phyloP scores from a whole-genome alignment of 2,797 vertebrate genomes.

The Holocentrus rufus region DNA sequence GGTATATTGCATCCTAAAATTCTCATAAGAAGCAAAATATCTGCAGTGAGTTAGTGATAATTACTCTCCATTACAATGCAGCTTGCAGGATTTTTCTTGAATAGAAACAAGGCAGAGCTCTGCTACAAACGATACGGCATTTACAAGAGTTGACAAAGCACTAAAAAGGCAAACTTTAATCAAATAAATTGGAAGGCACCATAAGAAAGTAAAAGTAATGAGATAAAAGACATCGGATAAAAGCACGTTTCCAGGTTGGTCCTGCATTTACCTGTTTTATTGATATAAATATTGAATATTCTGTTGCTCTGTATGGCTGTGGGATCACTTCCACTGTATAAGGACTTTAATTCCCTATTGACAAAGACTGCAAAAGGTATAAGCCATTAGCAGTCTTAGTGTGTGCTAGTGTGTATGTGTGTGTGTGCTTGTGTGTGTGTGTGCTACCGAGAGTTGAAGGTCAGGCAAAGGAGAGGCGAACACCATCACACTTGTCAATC shows the following conservation, averaged over 20 bases:
- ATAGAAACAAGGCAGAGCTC: no score
- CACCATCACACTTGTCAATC: constrained; percentile 74
- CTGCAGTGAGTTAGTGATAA: no score
- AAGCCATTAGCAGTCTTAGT: constrained; percentile 71
- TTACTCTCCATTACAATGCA: no score
- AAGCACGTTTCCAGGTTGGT: no score
- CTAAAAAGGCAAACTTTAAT: no score
- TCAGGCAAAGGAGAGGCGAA: constrained; percentile 73
- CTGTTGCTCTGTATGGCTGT: background rate
- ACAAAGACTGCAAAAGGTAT: constrained; percentile 52
- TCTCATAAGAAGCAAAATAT: no score
- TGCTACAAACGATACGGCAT: no score
- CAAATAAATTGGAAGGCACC: background rate
- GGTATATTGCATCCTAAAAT: no score
- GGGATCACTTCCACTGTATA: constrained; percentile 28
- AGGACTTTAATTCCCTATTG: constrained; percentile 55
- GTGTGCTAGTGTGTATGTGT: constrained; percentile 36
- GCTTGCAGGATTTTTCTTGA: no score
- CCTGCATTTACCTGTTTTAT: constrained; percentile 29
- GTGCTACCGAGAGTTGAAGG: constrained; percentile 71
- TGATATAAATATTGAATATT: constrained; percentile 35
- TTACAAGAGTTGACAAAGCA: no score
- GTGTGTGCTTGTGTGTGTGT: constrained; percentile 30
- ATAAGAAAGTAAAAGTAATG: background rate
- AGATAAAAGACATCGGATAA: background rate